Evolutionary conservation across 2,113 vertebrate species (phyloP).

Genomic region (Corvus hawaiiensis): DNA sequence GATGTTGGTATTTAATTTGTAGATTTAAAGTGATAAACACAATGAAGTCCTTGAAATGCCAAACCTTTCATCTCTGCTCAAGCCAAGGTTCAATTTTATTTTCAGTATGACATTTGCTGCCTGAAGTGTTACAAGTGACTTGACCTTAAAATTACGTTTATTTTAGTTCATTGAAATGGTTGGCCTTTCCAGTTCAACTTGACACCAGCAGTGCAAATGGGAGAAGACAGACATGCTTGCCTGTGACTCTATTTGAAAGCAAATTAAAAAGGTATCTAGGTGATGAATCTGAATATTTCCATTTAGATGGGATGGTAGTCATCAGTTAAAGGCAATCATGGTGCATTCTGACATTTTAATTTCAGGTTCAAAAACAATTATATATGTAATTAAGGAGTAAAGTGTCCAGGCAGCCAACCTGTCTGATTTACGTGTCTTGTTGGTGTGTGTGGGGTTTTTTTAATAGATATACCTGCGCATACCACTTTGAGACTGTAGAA

Average conservation of each 20-base stretch:
- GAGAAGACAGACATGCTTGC: slow-evolving; percentile 5
- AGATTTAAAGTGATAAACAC: slow-evolving; percentile 30
- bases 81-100: slow-evolving; percentile 47
- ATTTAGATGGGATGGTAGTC: slow-evolving; percentile 15
- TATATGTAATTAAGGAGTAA: neutral
- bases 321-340: slow-evolving; percentile 12
- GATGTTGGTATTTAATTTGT: neutral
- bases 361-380: slow-evolving; percentile 28
- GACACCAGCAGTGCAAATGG: neutral
- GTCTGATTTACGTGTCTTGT: neutral
- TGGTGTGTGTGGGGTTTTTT: neutral
- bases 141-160: slow-evolving; percentile 54
- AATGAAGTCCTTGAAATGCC: slow-evolving; percentile 31
- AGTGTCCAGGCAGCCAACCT: neutral
- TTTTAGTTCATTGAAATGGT: slow-evolving; percentile 45
- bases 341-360: slow-evolving; percentile 23
- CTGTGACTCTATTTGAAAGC: slow-evolving; percentile 29
- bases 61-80: slow-evolving; percentile 16
- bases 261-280: slow-evolving; percentile 31
- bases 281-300: slow-evolving; percentile 42
- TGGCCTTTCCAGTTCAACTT: slow-evolving; percentile 50
- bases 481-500: neutral
- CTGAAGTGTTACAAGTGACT: slow-evolving; percentile 61
- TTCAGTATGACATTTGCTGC: slow-evolving; percentile 53
- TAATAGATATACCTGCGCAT: neutral